These are phyloP conservation scores for Genyomyrus donnyi DNA, from an alignment of 2,113 vertebrate species.

Conservation along the genomic window DNA sequence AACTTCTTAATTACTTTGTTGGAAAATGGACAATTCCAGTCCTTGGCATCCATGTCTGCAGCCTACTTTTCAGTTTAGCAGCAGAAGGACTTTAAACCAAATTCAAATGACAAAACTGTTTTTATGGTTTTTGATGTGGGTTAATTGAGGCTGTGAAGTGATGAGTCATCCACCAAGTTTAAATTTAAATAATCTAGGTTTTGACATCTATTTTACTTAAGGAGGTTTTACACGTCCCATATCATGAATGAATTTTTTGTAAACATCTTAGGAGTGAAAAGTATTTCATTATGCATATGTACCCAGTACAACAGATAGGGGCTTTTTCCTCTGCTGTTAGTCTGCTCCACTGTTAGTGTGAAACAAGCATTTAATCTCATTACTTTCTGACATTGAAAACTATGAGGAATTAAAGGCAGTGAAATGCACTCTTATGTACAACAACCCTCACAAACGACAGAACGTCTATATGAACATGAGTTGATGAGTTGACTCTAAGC, in stretches of 20 bases:
- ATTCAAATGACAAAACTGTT: neutral
- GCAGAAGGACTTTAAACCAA: neutral
- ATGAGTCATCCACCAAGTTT: neutral
- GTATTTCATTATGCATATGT: neutral
- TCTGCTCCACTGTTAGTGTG: slow-evolving; percentile 30
- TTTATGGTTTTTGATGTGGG: neutral
- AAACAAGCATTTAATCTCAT: slow-evolving; percentile 49
- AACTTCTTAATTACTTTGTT: slow-evolving; percentile 22
- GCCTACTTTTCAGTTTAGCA: slow-evolving; percentile 14
- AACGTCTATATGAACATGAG: neutral
- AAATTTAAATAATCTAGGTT: neutral
- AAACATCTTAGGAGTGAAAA: neutral
- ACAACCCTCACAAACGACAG: neutral
- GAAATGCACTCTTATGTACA: neutral
- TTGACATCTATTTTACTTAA: neutral
- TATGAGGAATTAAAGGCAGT: slow-evolving; percentile 38
- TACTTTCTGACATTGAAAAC: slow-evolving; percentile 37
- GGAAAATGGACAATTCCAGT: slow-evolving; percentile 24
- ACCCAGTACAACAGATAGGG: neutral
- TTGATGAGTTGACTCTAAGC: neutral
- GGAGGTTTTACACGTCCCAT: neutral
- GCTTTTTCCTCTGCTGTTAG: slow-evolving; percentile 4
- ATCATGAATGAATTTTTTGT: neutral
- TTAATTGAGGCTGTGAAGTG: neutral
- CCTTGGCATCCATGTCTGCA: slow-evolving; percentile 23